Conservation (phyloP, 2,113 vertebrate genomes). For the Centropus bengalensis region DNA sequence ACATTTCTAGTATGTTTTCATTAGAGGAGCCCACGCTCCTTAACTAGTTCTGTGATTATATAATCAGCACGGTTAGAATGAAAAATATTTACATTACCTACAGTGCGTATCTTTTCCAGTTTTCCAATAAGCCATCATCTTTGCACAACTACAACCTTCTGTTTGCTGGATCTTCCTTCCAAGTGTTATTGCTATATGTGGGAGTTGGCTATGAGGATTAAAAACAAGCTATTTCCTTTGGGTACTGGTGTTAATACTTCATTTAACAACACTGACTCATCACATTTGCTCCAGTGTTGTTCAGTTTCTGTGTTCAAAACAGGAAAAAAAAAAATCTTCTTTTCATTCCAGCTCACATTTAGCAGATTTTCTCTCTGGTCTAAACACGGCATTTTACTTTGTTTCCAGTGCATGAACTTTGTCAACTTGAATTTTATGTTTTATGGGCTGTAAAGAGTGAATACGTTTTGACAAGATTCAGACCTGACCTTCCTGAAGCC, state of each 20-base stretch:
- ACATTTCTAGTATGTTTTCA: neutral
- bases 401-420: neutral
- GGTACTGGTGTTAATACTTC: neutral
- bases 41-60: neutral
- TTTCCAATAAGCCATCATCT: neutral
- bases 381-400: neutral
- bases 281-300: neutral
- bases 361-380: neutral
- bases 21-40: neutral
- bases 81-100: neutral
- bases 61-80: neutral
- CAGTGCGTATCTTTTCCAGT: neutral
- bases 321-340: neutral
- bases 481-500: neutral
- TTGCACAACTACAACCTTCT: neutral
- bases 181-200: neutral
- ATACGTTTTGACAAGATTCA: neutral
- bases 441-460: neutral
- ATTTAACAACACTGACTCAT: slow-evolving; percentile 9
- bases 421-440: neutral
- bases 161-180: neutral
- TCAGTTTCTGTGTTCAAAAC: neutral
- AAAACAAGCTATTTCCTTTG: slow-evolving; percentile 6
- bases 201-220: neutral
- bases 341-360: neutral